Evolutionary conservation across 2,113 vertebrate genomes (phyloP).

Genomic region (Calypte anna): DNA sequence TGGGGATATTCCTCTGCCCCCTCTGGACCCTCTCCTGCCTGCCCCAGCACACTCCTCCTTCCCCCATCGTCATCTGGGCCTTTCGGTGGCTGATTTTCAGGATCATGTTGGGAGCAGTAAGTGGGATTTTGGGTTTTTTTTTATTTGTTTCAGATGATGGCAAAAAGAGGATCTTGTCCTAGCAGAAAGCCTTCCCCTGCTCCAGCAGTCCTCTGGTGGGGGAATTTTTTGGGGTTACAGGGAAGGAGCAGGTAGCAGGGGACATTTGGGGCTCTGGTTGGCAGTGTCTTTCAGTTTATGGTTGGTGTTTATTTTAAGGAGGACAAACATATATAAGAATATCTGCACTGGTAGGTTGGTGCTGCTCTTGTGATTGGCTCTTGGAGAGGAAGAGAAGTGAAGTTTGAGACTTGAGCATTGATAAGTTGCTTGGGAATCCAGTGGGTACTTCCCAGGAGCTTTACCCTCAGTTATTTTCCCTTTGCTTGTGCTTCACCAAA

Average conservation of each 20-base stretch:
- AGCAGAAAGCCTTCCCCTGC: neutral
- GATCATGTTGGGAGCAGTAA: conserved; percentile 97
- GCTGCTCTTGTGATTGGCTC: neutral
- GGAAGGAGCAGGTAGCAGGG: neutral
- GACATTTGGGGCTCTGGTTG: neutral
- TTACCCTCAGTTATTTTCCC: neutral
- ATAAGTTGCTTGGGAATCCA: neutral
- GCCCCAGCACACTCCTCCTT: conserved; percentile 80
- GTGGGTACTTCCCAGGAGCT: neutral
- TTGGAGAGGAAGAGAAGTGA: neutral
- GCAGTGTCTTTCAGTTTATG: fast-evolving
- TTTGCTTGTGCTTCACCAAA: neutral
- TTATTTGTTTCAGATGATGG: neutral
- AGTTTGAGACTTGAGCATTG: neutral
- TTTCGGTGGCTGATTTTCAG: conserved; percentile 97
- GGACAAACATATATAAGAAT: neutral
- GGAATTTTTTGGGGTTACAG: fast-evolving
- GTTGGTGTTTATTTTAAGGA: neutral
- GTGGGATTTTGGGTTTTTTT: conserved; percentile 39
- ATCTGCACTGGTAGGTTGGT: neutral
- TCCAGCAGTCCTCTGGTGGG: fast-evolving
- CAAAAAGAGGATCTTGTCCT: neutral
- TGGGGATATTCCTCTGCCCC: conserved; percentile 92
- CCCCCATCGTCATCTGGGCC: conserved; percentile 87
- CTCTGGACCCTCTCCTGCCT: conserved; percentile 85